A percentile compares a stretch with the other conserved stretches of the same genome.
Evolutionary conservation across 2,113 vertebrate species (phyloP).

Genomic region (Fulmarus glacialis): DNA sequence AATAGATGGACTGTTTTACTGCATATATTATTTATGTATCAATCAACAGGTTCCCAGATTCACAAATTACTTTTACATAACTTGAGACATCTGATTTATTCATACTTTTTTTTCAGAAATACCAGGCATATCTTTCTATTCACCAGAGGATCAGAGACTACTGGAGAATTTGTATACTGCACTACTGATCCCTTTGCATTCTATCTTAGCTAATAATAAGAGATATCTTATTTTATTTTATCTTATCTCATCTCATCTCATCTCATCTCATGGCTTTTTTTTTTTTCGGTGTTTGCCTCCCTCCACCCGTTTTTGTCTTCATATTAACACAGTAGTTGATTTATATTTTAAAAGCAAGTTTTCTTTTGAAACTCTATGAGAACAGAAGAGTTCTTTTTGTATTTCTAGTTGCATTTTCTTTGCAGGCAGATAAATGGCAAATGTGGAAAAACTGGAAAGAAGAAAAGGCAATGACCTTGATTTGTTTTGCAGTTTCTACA

Average conservation of each 20-base stretch:
- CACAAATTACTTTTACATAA: conserved; percentile 17
- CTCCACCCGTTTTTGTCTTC: not conserved
- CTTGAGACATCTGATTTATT: conserved; percentile 26
- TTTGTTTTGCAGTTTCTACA: conserved; percentile 38
- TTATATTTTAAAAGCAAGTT: conserved; percentile 59
- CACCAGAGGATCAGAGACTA: not conserved
- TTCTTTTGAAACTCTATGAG: conserved; percentile 18
- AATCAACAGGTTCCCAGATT: not conserved
- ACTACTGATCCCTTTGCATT: not conserved
- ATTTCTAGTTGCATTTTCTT: conserved; percentile 38
- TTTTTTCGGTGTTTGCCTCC: not conserved
- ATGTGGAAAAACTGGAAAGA: not conserved
- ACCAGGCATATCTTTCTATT: not conserved
- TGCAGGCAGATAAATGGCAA: conserved; percentile 25
- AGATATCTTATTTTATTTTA: not conserved
- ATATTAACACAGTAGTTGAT: not conserved
- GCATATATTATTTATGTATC: not conserved
- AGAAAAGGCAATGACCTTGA: conserved; percentile 17
- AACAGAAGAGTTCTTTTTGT: not conserved
- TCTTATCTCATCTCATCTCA: not conserved
- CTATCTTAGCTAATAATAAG: not conserved
- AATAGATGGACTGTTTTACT: not conserved
- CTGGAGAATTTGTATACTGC: not conserved
- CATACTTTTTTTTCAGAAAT: conserved; percentile 13
- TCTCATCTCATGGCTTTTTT: too few species aligned